A percentile compares a stretch with the other conserved stretches of the same genome.
phyloP scores from a whole-genome alignment of 2,113 vertebrate genomes.

The Embiotoca jacksoni region DNA sequence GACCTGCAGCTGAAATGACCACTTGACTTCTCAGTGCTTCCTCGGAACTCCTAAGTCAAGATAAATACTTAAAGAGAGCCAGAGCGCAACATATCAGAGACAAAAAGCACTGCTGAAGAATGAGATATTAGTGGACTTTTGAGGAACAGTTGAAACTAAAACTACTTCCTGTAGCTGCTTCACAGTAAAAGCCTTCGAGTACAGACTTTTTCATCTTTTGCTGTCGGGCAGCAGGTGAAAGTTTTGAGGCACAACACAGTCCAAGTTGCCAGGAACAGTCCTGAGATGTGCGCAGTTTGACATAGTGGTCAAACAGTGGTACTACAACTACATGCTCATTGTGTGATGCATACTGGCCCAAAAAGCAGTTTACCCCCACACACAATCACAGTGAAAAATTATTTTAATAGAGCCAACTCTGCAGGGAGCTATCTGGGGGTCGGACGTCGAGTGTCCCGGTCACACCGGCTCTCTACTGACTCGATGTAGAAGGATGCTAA shows the following conservation, averaged over 20 bases:
- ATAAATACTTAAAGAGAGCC: slow-evolving; percentile 51
- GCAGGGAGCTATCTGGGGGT: too few species aligned
- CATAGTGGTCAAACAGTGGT: too few species aligned
- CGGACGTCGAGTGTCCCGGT: too few species aligned
- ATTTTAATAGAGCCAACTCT: too few species aligned
- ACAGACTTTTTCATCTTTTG: neutral
- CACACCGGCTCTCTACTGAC: too few species aligned
- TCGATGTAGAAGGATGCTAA: too few species aligned
- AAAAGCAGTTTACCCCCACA: too few species aligned
- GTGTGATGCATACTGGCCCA: too few species aligned
- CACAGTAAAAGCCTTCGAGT: slow-evolving; percentile 26
- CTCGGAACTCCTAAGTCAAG: slow-evolving; percentile 35
- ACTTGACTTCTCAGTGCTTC: slow-evolving; percentile 37
- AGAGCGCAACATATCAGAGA: slow-evolving; percentile 29
- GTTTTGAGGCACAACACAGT: neutral
- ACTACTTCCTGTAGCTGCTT: slow-evolving; percentile 41
- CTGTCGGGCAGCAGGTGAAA: neutral
- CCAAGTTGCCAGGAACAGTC: neutral
- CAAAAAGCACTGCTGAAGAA: slow-evolving; percentile 41
- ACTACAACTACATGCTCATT: too few species aligned
- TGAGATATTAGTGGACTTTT: slow-evolving; percentile 14
- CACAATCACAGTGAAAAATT: too few species aligned
- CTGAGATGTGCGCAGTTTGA: too few species aligned
- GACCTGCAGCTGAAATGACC: slow-evolving; percentile 40
- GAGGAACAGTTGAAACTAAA: slow-evolving; percentile 3